Conservation (phyloP, 2,113 vertebrate species). For the Nothoprocta perdicaria region DNA sequence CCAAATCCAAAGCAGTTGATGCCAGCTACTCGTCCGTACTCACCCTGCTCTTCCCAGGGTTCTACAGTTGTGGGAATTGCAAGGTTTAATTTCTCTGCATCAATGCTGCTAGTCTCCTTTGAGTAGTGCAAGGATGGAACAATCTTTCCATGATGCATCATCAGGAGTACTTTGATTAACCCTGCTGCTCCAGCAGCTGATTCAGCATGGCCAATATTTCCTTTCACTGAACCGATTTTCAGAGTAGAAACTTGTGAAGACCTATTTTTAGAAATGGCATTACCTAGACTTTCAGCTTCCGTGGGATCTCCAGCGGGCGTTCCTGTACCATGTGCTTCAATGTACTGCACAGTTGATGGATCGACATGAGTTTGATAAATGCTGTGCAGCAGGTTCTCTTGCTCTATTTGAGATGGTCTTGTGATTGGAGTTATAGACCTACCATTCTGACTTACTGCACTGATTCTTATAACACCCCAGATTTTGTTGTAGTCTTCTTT, state of each 20-base stretch:
- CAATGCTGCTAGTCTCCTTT: constrained; percentile 75
- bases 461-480: constrained; percentile 84
- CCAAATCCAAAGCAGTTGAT: constrained; percentile 91
- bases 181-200: constrained; percentile 87
- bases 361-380: constrained; percentile 78
- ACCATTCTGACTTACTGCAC: constrained; percentile 84
- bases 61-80: constrained; percentile 75
- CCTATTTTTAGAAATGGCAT: constrained; percentile 72
- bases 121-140: constrained; percentile 87
- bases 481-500: constrained; percentile 80
- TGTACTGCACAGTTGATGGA: constrained; percentile 79
- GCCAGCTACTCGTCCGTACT: constrained; percentile 79
- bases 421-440: constrained; percentile 80
- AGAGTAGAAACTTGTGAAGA: constrained; percentile 58
- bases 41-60: constrained; percentile 76
- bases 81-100: constrained; percentile 78
- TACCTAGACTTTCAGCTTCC: constrained; percentile 83
- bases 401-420: constrained; percentile 79
- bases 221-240: constrained; percentile 84
- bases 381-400: constrained; percentile 79
- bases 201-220: constrained; percentile 87
- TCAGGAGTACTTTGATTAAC: constrained; percentile 90
- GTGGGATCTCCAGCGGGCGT: constrained; percentile 80
- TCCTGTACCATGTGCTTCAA: constrained; percentile 87
- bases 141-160: constrained; percentile 87